Evolutionary conservation across 2,113 vertebrate species (phyloP), one percentile per base, ranked within the genome.

Genomic region (Nibea coibor): DNA sequence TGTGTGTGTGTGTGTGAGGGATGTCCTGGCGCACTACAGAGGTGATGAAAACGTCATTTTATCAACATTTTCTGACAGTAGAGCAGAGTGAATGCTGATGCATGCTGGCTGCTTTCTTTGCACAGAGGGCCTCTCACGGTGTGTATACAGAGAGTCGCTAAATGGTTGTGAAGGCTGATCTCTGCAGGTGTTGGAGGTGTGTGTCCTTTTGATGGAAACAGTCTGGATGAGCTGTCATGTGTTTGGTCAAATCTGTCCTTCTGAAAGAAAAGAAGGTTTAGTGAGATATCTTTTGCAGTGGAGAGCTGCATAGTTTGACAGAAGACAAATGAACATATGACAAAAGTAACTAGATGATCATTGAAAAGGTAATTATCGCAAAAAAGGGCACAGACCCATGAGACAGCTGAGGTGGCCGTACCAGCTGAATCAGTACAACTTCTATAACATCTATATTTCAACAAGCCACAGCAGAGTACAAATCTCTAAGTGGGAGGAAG

Each of bases 31-130:
- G 53, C 58, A 87, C 78, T 76, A 74, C 77, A 80, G 69, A 78
- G 59, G 62, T 84, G 86, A 92, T 89, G 75, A 89, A 91, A 92
- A 89, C 87, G 78, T 87, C 66, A 87, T 88, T 91, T 90, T 91
- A 85, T 91, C 86, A 72, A 75, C 78, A 35, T 89, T 86, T 87
- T 67, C 72, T 80, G 79, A 83, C 85, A 75, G 87, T 81, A 68
- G 59, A 85, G 65, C 63, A 72, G 57, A 65, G 72, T 70, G 85
- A 91, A 93, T 90, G 77, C 84, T 83, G 82, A 90, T 86, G 80
- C 68, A 48, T 61, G 57, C 78, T 81, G 67, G 68, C 82, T 75
- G 65, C 82, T 80, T 79, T 28, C 35, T 39, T 7, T 39, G 64
- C 39, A 39, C 48, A 61, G 75, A 70, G 72, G 58, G 81, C 71